These are phyloP conservation scores for Gymnoscelis rufifasciata DNA, from an alignment of 2,888 invertebrate species.

Conservation along the genomic window DNA sequence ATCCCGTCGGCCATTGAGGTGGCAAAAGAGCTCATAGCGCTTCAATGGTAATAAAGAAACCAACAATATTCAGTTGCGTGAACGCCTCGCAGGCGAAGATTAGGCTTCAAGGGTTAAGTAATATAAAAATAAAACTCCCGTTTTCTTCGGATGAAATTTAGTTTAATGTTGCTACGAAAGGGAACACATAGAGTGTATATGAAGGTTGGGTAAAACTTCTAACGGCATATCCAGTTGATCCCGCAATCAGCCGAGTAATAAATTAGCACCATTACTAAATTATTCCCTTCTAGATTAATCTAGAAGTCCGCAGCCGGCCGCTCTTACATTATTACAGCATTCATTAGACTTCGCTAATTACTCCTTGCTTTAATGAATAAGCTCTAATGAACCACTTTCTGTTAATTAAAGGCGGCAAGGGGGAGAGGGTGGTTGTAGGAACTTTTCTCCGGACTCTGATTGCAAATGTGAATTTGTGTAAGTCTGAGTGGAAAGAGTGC, in stretches of 20 bases:
- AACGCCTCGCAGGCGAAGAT: too few species aligned
- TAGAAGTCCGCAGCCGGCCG: conserved; percentile 76
- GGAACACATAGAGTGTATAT: too few species aligned
- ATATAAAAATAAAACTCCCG: too few species aligned
- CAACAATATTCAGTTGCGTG: too few species aligned
- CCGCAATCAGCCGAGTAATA: conserved; percentile 69
- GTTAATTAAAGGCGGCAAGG: conserved; percentile 89
- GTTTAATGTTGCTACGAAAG: too few species aligned
- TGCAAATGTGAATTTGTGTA: conserved; percentile 80
- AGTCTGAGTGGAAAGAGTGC: conserved; percentile 75
- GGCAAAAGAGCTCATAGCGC: too few species aligned
- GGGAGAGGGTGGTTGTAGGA: conserved; percentile 49
- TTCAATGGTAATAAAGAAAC: too few species aligned
- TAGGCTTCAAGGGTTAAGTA: too few species aligned
- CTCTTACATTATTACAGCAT: conserved; percentile 88
- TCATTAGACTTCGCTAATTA: conserved; percentile 93
- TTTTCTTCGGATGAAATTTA: too few species aligned
- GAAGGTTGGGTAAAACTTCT: neutral
- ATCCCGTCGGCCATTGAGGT: too few species aligned
- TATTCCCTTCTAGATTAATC: conserved; percentile 76
- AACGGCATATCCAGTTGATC: conserved; percentile 39
- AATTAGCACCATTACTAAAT: conserved; percentile 75
- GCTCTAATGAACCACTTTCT: conserved; percentile 94
- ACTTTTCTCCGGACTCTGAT: conserved; percentile 77
- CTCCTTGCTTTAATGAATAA: conserved; percentile 94